Conservation (phyloP, 2,113 vertebrate genomes). For the Percina caprodes region DNA sequence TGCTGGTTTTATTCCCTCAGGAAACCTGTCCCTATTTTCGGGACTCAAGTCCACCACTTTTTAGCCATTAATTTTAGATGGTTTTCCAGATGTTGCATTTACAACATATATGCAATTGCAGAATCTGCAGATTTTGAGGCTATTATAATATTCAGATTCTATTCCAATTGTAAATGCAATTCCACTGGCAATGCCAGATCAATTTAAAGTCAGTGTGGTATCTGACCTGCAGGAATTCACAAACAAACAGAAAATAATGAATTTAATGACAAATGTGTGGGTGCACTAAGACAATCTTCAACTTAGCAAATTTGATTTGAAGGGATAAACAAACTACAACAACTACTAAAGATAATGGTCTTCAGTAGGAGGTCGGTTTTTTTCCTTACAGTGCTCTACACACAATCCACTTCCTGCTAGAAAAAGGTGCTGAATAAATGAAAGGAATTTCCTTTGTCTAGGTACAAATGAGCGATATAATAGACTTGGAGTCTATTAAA, state of each 20-base stretch:
- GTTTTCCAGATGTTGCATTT: conserved; percentile 10
- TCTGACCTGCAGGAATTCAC: not conserved
- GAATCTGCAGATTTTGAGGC: not conserved
- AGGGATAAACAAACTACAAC: not conserved
- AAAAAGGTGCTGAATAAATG: conserved; percentile 29
- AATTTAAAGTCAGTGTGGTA: not conserved
- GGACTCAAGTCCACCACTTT: not conserved
- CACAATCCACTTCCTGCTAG: conserved; percentile 9
- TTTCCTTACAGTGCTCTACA: not conserved
- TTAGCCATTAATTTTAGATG: not conserved
- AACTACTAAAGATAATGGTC: not conserved
- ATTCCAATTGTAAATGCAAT: not conserved
- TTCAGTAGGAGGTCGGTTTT: not conserved
- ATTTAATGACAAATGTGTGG: not conserved
- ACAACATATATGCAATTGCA: no score
- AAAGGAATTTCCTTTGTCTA: conserved; percentile 17
- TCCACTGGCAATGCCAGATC: not conserved
- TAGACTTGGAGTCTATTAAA: conserved; percentile 17
- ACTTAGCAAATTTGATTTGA: not conserved
- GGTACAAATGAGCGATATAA: not conserved
- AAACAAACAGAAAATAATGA: not conserved
- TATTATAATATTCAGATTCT: not conserved
- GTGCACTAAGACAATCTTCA: no score
- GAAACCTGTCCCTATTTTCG: conserved; percentile 25
- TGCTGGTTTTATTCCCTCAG: conserved; percentile 15